Conservation (phyloP, 2,113 vertebrate species). For the Neogobius melanostomus region DNA sequence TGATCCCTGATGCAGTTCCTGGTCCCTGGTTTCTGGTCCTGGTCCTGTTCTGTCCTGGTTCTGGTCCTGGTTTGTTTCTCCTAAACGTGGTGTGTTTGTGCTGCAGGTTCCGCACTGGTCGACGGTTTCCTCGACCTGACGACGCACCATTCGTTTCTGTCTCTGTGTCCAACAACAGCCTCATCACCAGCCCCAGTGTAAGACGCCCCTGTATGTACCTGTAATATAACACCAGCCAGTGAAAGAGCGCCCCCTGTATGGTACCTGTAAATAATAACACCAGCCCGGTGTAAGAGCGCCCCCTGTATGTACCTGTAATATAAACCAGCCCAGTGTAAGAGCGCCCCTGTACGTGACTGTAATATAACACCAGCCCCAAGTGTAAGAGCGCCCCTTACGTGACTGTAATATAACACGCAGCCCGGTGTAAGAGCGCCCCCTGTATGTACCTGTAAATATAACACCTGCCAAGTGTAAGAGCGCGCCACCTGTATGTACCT, state of each 20-base stretch:
- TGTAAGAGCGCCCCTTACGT: too few relatives aligned
- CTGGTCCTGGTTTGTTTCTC: too few relatives aligned
- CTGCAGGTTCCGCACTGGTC: constrained; percentile 71
- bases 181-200: constrained; percentile 39
- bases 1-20: too few relatives aligned
- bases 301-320: not conserved
- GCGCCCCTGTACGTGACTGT: constrained; percentile 36
- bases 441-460: not conserved
- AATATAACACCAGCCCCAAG: too few relatives aligned
- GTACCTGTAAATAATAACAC: constrained; percentile 56
- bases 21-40: too few relatives aligned
- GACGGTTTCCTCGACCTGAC: constrained; percentile 36
- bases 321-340: constrained; percentile 45
- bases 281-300: constrained; percentile 50
- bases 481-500: too few relatives aligned
- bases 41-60: too few relatives aligned
- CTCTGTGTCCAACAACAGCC: constrained; percentile 59
- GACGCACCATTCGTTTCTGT: constrained; percentile 77
- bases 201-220: too few relatives aligned
- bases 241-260: constrained; percentile 29
- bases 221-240: constrained; percentile 55
- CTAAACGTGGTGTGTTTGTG: not conserved
- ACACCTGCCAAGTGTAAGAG: too few relatives aligned
- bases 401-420: too few relatives aligned
- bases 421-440: too few relatives aligned